Conservation (phyloP, 2,113 vertebrate species). For the Panthera tigris region DNA sequence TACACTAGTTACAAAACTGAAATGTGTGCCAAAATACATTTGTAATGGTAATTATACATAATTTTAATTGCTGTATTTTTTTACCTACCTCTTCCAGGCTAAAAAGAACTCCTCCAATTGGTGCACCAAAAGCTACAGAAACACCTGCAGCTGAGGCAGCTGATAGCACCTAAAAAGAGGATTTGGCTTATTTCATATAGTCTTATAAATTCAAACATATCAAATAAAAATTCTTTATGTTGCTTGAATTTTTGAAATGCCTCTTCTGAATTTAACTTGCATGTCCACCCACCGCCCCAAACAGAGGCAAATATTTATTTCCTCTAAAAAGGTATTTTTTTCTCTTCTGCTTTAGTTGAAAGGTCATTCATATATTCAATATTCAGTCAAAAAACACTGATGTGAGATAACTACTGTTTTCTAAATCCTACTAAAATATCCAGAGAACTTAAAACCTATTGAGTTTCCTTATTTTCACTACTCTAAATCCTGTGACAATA, state of each 20-base stretch:
- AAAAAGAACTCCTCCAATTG: slow-evolving; percentile 98
- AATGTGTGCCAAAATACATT: neutral
- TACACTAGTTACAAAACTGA: neutral
- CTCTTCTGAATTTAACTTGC: neutral
- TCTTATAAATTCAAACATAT: neutral
- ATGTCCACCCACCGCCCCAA: neutral
- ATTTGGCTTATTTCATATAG: neutral
- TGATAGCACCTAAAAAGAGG: slow-evolving; percentile 91
- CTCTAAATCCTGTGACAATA: neutral
- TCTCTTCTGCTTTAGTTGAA: slow-evolving; percentile 31
- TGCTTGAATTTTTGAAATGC: neutral
- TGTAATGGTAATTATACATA: neutral
- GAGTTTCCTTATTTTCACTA: neutral
- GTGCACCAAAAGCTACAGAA: slow-evolving; percentile 98
- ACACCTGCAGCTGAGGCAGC: slow-evolving; percentile 98
- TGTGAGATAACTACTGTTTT: neutral
- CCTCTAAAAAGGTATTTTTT: neutral
- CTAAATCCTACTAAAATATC: neutral
- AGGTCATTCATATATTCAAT: slow-evolving; percentile 28
- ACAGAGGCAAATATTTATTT: slow-evolving; percentile 13
- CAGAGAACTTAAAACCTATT: neutral
- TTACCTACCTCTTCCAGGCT: slow-evolving; percentile 95
- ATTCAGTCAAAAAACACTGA: neutral
- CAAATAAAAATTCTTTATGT: neutral
- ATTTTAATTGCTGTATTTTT: neutral